Conservation (phyloP, 2,797 vertebrate genomes). For the Gymnopithys bicolor region DNA sequence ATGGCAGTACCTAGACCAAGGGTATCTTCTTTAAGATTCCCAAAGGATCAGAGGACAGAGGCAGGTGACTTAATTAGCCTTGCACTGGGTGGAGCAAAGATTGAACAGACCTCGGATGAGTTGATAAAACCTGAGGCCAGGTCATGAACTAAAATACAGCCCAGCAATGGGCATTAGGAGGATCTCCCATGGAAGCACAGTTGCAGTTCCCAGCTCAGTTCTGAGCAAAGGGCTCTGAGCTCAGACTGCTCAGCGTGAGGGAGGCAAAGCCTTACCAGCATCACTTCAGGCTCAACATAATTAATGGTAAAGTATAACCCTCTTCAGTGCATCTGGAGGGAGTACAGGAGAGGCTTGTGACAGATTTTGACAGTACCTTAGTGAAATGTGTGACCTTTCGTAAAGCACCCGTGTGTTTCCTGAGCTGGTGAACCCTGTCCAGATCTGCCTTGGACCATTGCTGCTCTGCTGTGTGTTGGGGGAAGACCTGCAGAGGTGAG, state of each 20-base stretch:
- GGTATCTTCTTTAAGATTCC: background rate
- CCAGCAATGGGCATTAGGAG: background rate
- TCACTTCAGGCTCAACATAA: background rate
- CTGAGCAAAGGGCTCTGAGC: background rate
- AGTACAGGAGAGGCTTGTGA: background rate
- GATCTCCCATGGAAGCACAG: background rate
- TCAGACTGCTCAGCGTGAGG: rapidly evolving
- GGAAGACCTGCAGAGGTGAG: background rate
- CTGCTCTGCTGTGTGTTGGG: too few species aligned
- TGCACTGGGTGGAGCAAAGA: background rate
- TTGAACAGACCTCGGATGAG: background rate
- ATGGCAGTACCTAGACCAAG: background rate
- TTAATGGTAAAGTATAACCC: background rate
- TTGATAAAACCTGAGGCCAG: background rate
- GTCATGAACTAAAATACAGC: background rate
- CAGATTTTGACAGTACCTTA: background rate
- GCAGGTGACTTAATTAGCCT: background rate
- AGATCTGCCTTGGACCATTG: rapidly evolving
- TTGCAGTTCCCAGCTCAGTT: background rate
- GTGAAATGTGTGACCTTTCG: background rate
- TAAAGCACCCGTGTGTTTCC: rapidly evolving
- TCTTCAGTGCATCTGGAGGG: background rate
- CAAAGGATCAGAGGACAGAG: background rate
- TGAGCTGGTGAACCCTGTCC: background rate
- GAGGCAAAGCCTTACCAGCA: background rate